Evolutionary conservation across 2,797 vertebrate genomes (phyloP).

Genomic region (Hypotaenidia okinawae): DNA sequence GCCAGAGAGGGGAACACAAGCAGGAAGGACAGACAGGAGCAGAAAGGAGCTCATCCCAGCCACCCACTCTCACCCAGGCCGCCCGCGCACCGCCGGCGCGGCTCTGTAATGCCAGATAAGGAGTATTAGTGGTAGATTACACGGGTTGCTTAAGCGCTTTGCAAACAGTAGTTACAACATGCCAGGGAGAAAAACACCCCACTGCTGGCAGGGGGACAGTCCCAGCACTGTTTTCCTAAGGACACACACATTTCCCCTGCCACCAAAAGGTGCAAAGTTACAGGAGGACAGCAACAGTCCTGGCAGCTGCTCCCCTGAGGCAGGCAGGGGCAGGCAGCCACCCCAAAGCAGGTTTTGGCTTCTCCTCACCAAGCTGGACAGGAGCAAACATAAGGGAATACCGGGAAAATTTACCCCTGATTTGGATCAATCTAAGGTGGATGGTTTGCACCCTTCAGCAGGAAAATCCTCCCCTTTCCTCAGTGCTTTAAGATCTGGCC

Average conservation of each 20-base stretch:
- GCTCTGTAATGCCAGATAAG: constrained; percentile 52
- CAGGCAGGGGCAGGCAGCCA: neutral
- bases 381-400: neutral
- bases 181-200: constrained; percentile 5
- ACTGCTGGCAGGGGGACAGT: neutral
- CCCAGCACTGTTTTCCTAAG: neutral
- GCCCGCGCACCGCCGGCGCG: neutral
- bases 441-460: neutral
- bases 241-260: rapidly evolving
- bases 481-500: neutral
- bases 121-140: constrained; percentile 65
- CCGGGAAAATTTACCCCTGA: neutral
- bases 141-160: constrained; percentile 59
- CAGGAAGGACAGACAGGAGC: neutral
- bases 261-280: neutral
- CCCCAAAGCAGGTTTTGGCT: neutral
- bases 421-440: neutral
- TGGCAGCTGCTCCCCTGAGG: neutral
- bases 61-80: rapidly evolving
- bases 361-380: neutral
- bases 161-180: constrained; percentile 65
- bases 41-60: neutral
- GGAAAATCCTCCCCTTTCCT: neutral
- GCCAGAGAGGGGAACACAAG: neutral
- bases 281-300: neutral